These are phyloP conservation scores for Rhopalosiphum maidis DNA, from an alignment of 1,140 invertebrate species.

Conservation along the genomic window DNA sequence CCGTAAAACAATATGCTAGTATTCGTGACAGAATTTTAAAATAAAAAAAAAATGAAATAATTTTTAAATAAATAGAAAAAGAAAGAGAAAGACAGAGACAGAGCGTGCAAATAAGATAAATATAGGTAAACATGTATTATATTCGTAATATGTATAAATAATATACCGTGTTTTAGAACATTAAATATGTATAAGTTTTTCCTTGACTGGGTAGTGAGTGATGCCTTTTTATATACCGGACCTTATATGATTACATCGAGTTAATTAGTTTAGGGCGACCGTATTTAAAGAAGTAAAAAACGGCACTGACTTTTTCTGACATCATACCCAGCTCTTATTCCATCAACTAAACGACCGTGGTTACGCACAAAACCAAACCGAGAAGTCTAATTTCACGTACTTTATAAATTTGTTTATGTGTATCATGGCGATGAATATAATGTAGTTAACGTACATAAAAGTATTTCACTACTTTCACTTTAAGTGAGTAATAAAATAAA, in stretches of 20 bases:
- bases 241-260: background rate
- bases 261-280: background rate
- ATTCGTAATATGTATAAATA: background rate
- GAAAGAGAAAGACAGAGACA: too few species aligned
- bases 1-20: background rate
- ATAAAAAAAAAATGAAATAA: background rate
- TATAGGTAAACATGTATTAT: background rate
- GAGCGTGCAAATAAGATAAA: too few species aligned
- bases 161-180: background rate
- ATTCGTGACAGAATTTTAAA: background rate
- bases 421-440: background rate
- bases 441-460: background rate
- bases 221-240: background rate
- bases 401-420: background rate
- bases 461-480: background rate
- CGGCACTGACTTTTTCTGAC: background rate
- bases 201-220: background rate
- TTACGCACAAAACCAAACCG: background rate
- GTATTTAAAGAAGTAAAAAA: slow-evolving; percentile 4
- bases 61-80: background rate
- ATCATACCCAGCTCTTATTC: background rate
- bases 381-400: background rate
- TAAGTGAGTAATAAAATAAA: slow-evolving; percentile 5
- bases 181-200: background rate
- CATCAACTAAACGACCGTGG: background rate